A percentile compares a stretch with the other conserved stretches of the same genome.
Conservation (phyloP, 2,113 vertebrate genomes). For the Tursiops truncatus region DNA sequence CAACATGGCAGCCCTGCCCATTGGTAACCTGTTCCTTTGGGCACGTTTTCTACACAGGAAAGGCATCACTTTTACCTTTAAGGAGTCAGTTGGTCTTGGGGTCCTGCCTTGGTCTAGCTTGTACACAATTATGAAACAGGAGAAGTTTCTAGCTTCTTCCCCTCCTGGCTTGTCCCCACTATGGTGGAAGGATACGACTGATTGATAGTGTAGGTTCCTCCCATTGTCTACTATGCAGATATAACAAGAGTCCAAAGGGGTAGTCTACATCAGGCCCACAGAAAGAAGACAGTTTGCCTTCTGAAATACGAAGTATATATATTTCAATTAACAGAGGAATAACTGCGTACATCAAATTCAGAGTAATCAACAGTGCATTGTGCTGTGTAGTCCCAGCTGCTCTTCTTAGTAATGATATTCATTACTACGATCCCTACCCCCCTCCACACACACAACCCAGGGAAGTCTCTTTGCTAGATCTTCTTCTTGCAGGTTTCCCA, state of each 20-base stretch:
- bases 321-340: conserved; percentile 9
- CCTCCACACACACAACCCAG: neutral
- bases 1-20: neutral
- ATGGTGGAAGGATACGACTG: neutral
- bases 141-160: neutral
- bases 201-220: neutral
- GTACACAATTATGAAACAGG: neutral
- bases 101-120: neutral
- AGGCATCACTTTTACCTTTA: neutral
- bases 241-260: neutral
- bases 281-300: neutral
- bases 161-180: neutral
- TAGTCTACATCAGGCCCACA: neutral
- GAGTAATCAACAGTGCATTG: neutral
- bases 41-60: neutral
- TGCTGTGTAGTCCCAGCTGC: neutral
- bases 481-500: neutral
- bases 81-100: neutral
- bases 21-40: neutral
- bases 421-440: neutral
- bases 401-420: neutral
- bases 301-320: neutral
- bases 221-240: neutral
- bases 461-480: neutral
- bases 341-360: neutral